phyloP scores from a whole-genome alignment of 2,888 invertebrate species.

The Tricholauxania praeusta region DNA sequence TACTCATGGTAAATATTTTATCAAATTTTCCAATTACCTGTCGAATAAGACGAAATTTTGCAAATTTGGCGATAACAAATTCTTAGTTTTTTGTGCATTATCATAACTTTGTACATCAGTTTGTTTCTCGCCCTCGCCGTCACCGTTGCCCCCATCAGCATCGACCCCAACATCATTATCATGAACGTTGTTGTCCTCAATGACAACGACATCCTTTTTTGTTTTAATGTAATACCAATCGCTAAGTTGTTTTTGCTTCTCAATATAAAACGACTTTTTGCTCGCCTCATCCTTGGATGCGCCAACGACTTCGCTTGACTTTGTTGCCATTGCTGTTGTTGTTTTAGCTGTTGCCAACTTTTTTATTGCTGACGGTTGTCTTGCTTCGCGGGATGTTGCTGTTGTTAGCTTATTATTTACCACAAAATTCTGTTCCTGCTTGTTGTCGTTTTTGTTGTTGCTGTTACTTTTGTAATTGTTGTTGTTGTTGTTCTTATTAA shows the following conservation, averaged over 20 bases:
- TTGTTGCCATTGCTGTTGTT: conserved; percentile 7
- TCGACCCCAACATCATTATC: background rate
- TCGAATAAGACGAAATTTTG: too few relatives aligned
- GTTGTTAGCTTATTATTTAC: conserved; percentile 13
- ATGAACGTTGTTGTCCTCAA: background rate
- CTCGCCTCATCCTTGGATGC: conserved; percentile 32
- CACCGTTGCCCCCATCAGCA: background rate
- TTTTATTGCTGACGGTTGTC: conserved; percentile 27
- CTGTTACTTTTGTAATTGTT: background rate
- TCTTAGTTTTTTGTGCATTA: too few relatives aligned
- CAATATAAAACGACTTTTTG: conserved; percentile 47
- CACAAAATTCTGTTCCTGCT: conserved; percentile 6
- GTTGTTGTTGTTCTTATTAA: conserved; percentile 16
- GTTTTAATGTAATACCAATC: conserved; percentile 56
- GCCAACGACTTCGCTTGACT: background rate
- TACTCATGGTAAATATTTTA: too few relatives aligned
- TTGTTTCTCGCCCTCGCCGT: background rate
- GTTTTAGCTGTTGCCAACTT: conserved; percentile 12
- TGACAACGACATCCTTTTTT: conserved; percentile 37
- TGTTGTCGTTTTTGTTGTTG: background rate
- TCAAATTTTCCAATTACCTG: too few relatives aligned
- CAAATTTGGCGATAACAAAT: too few relatives aligned
- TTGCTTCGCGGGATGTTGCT: background rate
- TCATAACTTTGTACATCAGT: background rate
- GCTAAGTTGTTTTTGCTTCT: conserved; percentile 54